Base-by-base conservation (phyloP, 1,140 invertebrate genomes). In the Drosophila erecta region DNA sequence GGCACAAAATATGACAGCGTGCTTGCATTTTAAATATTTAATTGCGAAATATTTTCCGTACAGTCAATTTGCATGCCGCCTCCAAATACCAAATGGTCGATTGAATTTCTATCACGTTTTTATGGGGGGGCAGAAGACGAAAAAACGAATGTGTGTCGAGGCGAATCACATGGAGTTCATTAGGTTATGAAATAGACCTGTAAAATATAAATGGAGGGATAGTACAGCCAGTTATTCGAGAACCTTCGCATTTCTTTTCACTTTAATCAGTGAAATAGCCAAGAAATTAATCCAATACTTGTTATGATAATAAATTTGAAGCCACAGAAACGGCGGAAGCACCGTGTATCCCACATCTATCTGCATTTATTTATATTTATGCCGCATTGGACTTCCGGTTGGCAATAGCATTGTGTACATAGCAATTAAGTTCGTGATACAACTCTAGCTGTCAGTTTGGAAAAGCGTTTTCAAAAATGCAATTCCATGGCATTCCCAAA, bases 1-100 rank as follows among this genome's bases (percentile, higher is more conserved):
- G 81, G 80, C 60, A 72, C 65, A 84, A 64, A 74, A 85, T 70
- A 80, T 84, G 70, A 76, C 58, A 72, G 54, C 46, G 58, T 38
- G 70, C 57, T 71, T 55, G 58, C 54, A 72, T 76, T 85, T 84
- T 85, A 72, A 85, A 84, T 85, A 84, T 85, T 79, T 80, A 84
- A 85, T 84, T 76, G 65, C 40, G 43, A 64, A 38, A 59, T 33
- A 76, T 60, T 71, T 59, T 11, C 22, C 51, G 20, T 17, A n/a
- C 30, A 24, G 56, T 38, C 15, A 38, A 76, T 67, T 67, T 59
- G 17, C 61, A 58, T 35, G 43, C 37, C 33, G 17, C 5, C 30
- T 8, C 17, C 20, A 38, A 57, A 47, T 60, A 49, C 24, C 12
- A 64, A 72, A 56, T 64, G 38, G 54, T 24, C 51, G 24, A 64